Percentiles rank a stretch among this genome's conserved stretches.
These are phyloP conservation scores for Hesperia comma DNA, from an alignment of 2,888 invertebrate species.

Conservation along the genomic window DNA sequence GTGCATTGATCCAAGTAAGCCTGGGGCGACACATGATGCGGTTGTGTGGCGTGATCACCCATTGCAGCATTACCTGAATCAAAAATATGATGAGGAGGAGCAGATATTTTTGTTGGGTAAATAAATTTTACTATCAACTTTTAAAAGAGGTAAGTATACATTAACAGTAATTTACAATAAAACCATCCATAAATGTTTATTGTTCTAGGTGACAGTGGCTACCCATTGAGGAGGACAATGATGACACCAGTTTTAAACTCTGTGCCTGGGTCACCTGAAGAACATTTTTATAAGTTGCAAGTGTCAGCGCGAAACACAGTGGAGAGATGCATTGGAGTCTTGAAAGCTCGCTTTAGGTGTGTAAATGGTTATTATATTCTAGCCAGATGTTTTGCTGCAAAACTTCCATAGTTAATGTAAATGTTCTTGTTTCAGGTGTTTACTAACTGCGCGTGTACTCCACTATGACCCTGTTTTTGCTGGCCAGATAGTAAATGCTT, in stretches of 20 bases:
- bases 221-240: neutral
- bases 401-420: too few species aligned
- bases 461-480: constrained; percentile 2
- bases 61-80: neutral
- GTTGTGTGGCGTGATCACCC: neutral
- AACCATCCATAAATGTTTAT: neutral
- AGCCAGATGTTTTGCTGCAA: too few species aligned
- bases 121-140: too few species aligned
- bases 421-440: constrained; percentile 1
- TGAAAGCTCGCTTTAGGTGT: neutral
- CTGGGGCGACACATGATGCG: constrained; percentile 3
- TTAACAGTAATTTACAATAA: too few species aligned
- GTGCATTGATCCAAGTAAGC: neutral
- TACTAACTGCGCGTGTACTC: neutral
- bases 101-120: neutral
- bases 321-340: neutral
- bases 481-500: constrained; percentile 3
- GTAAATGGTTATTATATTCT: neutral
- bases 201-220: neutral
- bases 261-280: too few species aligned
- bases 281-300: too few species aligned
- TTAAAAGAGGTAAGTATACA: too few species aligned
- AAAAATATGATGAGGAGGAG: constrained; percentile 2
- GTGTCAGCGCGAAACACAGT: too few species aligned
- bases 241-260: too few species aligned